Evolutionary conservation across 2,797 vertebrate genomes (phyloP).

Genomic region (Meda fulgida): DNA sequence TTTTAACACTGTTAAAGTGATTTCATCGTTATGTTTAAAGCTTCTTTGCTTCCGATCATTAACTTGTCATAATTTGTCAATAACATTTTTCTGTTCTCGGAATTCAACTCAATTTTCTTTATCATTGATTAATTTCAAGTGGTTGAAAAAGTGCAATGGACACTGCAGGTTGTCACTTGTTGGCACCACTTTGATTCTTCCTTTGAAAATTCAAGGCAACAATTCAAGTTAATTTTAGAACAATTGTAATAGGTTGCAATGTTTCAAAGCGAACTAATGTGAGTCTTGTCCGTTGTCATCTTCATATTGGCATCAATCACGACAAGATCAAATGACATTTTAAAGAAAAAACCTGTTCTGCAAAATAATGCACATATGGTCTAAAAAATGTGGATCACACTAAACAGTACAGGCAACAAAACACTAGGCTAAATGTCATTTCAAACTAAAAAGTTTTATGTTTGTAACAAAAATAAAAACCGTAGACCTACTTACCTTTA

Average conservation of each 20-base stretch:
- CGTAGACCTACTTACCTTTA: constrained; percentile 20
- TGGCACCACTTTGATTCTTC: constrained; percentile 1
- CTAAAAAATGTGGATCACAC: neutral
- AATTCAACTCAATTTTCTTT: neutral
- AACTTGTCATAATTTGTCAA: neutral
- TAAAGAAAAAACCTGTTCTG: neutral
- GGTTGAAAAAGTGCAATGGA: neutral
- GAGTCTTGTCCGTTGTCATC: neutral
- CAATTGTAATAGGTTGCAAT: neutral
- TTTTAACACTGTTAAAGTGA: neutral
- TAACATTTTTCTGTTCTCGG: too few species aligned
- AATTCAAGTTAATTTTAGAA: neutral
- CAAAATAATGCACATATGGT: constrained; percentile 20
- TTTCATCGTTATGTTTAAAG: neutral
- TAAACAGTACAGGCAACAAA: neutral
- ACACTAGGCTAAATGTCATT: neutral
- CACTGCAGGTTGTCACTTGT: neutral
- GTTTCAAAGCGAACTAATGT: neutral
- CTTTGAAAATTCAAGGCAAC: neutral
- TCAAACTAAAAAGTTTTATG: too few species aligned
- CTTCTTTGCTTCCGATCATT: neutral
- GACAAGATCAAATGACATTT: neutral
- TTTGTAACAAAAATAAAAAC: neutral
- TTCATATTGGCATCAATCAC: neutral
- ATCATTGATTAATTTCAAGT: neutral